Percentiles rank a stretch among this genome's conserved stretches.
phyloP scores from a whole-genome alignment of 1,140 invertebrate species.

The Sitophilus oryzae region DNA sequence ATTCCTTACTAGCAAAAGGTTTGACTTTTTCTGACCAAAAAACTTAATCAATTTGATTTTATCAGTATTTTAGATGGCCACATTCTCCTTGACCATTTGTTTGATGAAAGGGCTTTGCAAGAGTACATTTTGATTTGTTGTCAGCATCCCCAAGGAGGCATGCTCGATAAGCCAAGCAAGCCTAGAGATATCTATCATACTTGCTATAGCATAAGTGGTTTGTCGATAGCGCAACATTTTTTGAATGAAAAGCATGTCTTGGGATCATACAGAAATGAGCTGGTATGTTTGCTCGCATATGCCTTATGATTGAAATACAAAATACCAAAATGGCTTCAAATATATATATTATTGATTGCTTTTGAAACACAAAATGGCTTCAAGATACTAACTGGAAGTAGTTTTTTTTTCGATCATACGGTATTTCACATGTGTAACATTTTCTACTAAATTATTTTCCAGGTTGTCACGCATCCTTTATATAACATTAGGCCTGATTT shows the following conservation, averaged over 20 bases:
- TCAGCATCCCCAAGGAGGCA: slow-evolving; percentile 81
- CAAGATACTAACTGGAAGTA: neutral
- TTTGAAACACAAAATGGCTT: neutral
- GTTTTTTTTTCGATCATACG: slow-evolving; percentile 1
- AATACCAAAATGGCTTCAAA: slow-evolving; percentile 5
- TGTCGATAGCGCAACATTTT: slow-evolving; percentile 88
- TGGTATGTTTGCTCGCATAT: slow-evolving; percentile 46
- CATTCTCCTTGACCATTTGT: slow-evolving; percentile 57
- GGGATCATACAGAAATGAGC: slow-evolving; percentile 55
- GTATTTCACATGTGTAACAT: no score
- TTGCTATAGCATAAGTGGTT: slow-evolving; percentile 92
- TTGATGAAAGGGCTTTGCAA: slow-evolving; percentile 81
- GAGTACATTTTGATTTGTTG: slow-evolving; percentile 93
- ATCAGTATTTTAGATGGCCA: slow-evolving; percentile 26
- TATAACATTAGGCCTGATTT: slow-evolving; percentile 58
- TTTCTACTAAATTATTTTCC: slow-evolving; percentile 28
- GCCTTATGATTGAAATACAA: neutral
- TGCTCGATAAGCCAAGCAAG: slow-evolving; percentile 94
- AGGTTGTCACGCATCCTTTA: slow-evolving; percentile 57
- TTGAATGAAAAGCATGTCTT: slow-evolving; percentile 50
- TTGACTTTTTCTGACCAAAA: neutral
- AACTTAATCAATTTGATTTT: slow-evolving; percentile 1
- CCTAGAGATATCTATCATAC: slow-evolving; percentile 91
- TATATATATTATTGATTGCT: neutral
- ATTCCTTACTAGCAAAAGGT: slow-evolving; percentile 32